phyloP scores from a whole-genome alignment of 2,797 vertebrate species.

The Luscinia megarhynchos region DNA sequence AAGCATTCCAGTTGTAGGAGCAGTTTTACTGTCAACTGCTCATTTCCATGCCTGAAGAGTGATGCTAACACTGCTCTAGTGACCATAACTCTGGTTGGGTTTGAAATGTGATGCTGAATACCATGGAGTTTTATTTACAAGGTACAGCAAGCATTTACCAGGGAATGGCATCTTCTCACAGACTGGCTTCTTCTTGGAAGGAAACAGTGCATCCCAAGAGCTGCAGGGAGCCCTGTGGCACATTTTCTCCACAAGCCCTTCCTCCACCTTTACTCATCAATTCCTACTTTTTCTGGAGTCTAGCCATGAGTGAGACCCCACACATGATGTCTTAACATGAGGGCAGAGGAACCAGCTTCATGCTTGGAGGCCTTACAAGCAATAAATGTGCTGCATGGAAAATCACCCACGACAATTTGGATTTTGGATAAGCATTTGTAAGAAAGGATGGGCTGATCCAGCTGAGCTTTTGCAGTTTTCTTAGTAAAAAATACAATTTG shows the following conservation, averaged over 20 bases:
- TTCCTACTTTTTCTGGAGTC: neutral
- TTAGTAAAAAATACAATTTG: neutral
- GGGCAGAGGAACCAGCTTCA: accelerated
- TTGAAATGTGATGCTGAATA: neutral
- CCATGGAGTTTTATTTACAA: neutral
- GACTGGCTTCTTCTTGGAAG: neutral
- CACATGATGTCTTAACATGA: accelerated
- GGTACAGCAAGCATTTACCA: neutral
- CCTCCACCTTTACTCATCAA: neutral
- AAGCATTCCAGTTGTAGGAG: neutral
- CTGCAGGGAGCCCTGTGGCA: neutral
- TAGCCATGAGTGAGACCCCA: neutral
- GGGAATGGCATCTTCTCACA: accelerated
- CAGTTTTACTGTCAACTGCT: neutral
- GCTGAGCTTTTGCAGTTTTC: neutral
- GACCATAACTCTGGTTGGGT: neutral
- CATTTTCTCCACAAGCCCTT: neutral
- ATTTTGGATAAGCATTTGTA: accelerated
- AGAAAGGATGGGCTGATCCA: accelerated
- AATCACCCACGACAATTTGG: accelerated
- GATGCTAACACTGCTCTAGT: neutral
- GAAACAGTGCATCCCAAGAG: neutral
- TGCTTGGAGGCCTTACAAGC: accelerated
- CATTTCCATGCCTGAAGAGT: neutral
- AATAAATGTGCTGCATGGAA: accelerated